Percentiles rank a stretch among this genome's conserved stretches.
Evolutionary conservation across 2,797 vertebrate genomes (phyloP).

Genomic region (Nannoperca obscura): DNA sequence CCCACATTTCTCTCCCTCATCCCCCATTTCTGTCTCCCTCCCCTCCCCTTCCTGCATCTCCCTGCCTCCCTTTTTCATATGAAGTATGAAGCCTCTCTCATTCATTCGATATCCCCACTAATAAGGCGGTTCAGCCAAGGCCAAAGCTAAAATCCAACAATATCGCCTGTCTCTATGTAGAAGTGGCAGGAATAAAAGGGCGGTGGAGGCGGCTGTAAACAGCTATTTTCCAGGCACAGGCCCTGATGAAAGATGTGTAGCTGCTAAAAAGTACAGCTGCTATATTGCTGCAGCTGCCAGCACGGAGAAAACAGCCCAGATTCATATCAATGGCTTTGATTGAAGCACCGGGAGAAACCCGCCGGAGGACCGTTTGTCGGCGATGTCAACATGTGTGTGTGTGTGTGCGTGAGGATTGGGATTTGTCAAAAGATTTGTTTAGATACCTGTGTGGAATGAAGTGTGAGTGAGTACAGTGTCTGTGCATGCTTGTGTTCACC

Average conservation of each 20-base stretch:
- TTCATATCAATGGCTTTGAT: slow-evolving; percentile 79
- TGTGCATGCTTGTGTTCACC: slow-evolving; percentile 30
- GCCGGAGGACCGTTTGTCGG: slow-evolving; percentile 71
- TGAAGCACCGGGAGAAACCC: slow-evolving; percentile 71
- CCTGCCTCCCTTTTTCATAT: slow-evolving; percentile 65
- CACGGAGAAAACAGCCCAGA: slow-evolving; percentile 68
- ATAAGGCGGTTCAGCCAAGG: slow-evolving; percentile 79
- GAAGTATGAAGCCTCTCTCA: slow-evolving; percentile 71
- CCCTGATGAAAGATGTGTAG: slow-evolving; percentile 70
- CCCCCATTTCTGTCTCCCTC: slow-evolving; percentile 43
- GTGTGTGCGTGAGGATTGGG: slow-evolving; percentile 49
- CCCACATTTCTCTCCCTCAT: slow-evolving; percentile 61
- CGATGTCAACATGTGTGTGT: slow-evolving; percentile 66
- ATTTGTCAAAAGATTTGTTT: slow-evolving; percentile 70
- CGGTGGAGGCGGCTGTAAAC: slow-evolving; percentile 51
- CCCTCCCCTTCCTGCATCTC: slow-evolving; percentile 32
- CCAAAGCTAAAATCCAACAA: slow-evolving; percentile 71
- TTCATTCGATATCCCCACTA: slow-evolving; percentile 74
- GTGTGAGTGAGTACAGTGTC: slow-evolving; percentile 38
- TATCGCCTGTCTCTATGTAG: slow-evolving; percentile 64
- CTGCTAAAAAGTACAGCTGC: slow-evolving; percentile 73
- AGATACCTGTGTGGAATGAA: slow-evolving; percentile 67
- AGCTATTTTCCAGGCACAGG: slow-evolving; percentile 64
- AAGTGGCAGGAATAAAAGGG: slow-evolving; percentile 61
- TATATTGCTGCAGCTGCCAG: slow-evolving; percentile 65